These are phyloP conservation scores for Bos taurus DNA, from an alignment of 2,113 vertebrate species.

Conservation along the genomic window DNA sequence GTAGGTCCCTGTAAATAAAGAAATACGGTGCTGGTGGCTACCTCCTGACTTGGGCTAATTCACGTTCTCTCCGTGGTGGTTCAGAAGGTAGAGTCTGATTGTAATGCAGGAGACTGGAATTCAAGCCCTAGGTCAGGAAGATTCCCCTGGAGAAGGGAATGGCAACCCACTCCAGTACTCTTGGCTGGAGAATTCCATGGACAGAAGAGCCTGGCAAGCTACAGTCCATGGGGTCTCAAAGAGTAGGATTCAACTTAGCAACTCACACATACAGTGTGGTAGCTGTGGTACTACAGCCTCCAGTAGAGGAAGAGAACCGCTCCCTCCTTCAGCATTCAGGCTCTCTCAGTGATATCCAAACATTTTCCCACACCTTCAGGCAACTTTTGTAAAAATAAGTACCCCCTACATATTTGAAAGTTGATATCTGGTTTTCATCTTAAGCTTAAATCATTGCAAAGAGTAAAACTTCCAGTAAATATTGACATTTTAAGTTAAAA, in stretches of 20 bases:
- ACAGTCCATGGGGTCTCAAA: not conserved
- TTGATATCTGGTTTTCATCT: not conserved
- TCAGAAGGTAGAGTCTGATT: not conserved
- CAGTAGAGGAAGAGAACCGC: not conserved
- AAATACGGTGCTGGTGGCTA: not conserved
- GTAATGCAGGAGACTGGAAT: not conserved
- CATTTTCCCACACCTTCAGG: not conserved
- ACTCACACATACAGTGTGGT: not conserved
- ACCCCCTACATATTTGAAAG: not conserved
- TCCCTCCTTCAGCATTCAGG: not conserved
- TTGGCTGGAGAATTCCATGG: not conserved
- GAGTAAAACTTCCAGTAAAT: not conserved
- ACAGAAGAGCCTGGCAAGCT: not conserved
- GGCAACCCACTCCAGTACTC: not conserved
- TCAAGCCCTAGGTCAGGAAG: not conserved
- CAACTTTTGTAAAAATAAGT: not conserved
- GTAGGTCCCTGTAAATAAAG: not conserved
- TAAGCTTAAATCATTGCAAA: not conserved
- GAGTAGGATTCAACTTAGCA: not conserved
- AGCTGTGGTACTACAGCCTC: not conserved
- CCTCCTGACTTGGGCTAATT: not conserved
- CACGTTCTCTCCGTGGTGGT: not conserved
- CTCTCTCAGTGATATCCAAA: not conserved
- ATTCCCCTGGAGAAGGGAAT: not conserved
- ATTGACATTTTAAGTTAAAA: not conserved